phyloP scores from a whole-genome alignment of 2,888 invertebrate species.

The Caenorhabditis sinica region DNA sequence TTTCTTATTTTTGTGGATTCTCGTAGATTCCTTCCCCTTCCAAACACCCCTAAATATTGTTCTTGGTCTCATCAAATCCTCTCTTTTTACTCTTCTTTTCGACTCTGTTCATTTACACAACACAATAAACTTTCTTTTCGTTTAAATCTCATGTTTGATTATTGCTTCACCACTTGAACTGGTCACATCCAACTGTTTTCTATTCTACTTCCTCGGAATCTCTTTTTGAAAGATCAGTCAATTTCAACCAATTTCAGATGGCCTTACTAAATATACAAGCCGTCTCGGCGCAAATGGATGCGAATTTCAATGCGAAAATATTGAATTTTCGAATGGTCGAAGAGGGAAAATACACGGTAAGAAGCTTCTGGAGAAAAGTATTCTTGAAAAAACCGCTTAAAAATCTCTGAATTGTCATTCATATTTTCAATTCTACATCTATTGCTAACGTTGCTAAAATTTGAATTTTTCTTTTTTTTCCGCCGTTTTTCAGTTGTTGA shows the following conservation, averaged over 20 bases:
- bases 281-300: conserved; percentile 70
- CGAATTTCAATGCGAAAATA: conserved; percentile 71
- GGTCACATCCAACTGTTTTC: conserved; percentile 44
- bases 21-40: conserved; percentile 2
- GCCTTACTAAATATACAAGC: conserved; percentile 71
- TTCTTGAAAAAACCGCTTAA: not conserved
- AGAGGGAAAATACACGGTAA: conserved; percentile 75
- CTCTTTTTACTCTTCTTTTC: not conserved
- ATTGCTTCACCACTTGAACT: conserved; percentile 28
- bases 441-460: too few relatives aligned
- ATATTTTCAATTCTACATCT: too few relatives aligned
- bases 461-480: too few relatives aligned
- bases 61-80: conserved; percentile 40
- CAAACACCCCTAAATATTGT: conserved; percentile 15
- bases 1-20: not conserved
- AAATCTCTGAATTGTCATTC: too few relatives aligned
- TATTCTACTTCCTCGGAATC: conserved; percentile 32
- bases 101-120: conserved; percentile 39
- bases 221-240: not conserved
- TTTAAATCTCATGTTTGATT: not conserved
- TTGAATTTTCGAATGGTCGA: conserved; percentile 73
- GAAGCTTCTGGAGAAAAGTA: not conserved
- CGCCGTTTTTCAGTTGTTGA: too few relatives aligned
- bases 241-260: conserved; percentile 53
- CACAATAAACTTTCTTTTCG: not conserved